Percentiles rank a stretch among this genome's conserved stretches.
phyloP scores from a whole-genome alignment of 2,113 vertebrate genomes.

The Platanista minor region DNA sequence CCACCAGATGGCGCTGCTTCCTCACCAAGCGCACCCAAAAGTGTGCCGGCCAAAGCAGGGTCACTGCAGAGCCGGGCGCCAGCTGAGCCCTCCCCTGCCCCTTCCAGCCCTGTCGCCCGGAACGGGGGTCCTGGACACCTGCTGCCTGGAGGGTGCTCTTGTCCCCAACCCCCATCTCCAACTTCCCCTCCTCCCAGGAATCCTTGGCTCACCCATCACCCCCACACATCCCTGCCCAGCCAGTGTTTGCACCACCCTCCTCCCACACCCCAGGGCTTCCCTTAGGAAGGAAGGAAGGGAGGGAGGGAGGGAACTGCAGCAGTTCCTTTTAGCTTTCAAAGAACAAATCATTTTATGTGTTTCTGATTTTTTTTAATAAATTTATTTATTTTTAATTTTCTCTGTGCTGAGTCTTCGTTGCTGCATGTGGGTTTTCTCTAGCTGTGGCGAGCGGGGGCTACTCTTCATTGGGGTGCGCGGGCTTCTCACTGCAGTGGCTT shows the following conservation, averaged over 20 bases:
- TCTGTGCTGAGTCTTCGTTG: too few relatives aligned
- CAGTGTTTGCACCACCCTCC: too few relatives aligned
- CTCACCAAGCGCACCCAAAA: accelerated
- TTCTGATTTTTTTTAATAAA: background rate
- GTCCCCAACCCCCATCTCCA: background rate
- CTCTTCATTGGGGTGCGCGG: too few relatives aligned
- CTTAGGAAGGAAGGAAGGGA: accelerated
- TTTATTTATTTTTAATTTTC: too few relatives aligned
- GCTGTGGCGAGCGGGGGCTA: too few relatives aligned
- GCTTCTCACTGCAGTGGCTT: too few relatives aligned
- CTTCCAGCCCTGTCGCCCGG: background rate
- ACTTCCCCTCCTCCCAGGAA: too few relatives aligned
- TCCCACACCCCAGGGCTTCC: background rate
- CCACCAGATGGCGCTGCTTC: background rate
- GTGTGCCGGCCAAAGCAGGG: accelerated
- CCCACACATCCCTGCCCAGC: accelerated
- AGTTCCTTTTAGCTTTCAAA: background rate
- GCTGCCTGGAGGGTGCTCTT: background rate
- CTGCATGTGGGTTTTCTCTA: too few relatives aligned
- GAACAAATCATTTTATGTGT: accelerated
- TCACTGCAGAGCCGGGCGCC: accelerated
- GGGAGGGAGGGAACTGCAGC: accelerated
- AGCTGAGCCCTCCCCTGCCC: accelerated
- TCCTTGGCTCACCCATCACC: background rate
- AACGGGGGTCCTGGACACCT: background rate